A percentile compares a stretch with the other conserved stretches of the same genome.
phyloP scores from a whole-genome alignment of 2,113 vertebrate species.

The Rhagologus leucostigma region DNA sequence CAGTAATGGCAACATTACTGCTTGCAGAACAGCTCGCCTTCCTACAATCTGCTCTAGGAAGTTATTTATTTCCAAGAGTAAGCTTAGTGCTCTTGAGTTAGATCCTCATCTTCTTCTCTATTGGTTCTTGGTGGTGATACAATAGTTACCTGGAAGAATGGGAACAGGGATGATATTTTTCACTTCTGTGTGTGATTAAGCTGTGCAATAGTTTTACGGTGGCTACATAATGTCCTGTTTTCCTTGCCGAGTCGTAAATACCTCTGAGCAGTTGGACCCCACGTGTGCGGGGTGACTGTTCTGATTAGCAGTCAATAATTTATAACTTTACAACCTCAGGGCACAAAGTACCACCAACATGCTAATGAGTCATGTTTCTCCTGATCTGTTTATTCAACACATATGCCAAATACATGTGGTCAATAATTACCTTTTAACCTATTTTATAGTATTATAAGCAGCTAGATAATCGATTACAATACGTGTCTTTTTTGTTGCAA shows the following conservation, averaged over 20 bases:
- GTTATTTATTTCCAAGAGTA: not conserved
- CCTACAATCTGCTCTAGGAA: not conserved
- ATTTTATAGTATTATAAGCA: not conserved
- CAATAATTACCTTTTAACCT: not conserved
- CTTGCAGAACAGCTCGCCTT: not conserved
- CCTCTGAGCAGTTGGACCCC: not conserved
- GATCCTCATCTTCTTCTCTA: not conserved
- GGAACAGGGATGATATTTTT: not conserved
- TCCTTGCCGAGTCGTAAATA: not conserved
- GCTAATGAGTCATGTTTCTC: not conserved
- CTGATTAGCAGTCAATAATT: not conserved
- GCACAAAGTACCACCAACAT: not conserved
- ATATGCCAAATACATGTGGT: not conserved
- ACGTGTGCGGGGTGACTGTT: not conserved
- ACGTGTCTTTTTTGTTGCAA: rapidly evolving
- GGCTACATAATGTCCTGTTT: not conserved
- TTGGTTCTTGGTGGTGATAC: not conserved
- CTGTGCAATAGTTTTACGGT: not conserved
- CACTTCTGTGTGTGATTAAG: not conserved
- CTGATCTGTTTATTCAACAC: not conserved
- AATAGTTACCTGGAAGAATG: not conserved
- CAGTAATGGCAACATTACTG: not conserved
- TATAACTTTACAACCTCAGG: not conserved
- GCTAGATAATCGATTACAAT: not conserved
- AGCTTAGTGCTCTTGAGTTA: not conserved